A percentile compares a stretch with the other conserved stretches of the same genome.
phyloP scores from a whole-genome alignment of 2,113 vertebrate species.

The Emydocephalus ijimae region DNA sequence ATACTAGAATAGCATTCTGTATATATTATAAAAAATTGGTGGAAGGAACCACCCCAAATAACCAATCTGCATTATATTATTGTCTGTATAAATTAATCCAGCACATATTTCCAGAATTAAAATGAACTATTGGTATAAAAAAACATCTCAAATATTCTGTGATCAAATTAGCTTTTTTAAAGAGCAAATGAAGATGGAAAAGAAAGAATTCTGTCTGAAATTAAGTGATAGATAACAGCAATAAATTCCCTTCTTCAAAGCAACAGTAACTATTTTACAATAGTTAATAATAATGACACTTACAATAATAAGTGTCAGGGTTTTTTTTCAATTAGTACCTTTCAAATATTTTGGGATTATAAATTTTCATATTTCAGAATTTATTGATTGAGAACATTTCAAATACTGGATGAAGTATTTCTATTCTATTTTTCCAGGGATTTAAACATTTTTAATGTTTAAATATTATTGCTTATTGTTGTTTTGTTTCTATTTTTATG shows the following conservation, averaged over 20 bases:
- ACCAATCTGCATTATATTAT: background rate
- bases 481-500: background rate
- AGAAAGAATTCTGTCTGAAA: background rate
- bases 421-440: background rate
- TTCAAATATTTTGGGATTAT: background rate
- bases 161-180: background rate
- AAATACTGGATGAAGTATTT: background rate
- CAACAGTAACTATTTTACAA: background rate
- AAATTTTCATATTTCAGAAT: background rate
- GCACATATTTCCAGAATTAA: background rate
- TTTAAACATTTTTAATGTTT: background rate
- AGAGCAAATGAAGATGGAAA: background rate
- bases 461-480: background rate
- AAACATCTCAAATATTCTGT: background rate
- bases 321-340: background rate
- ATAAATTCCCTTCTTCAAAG: background rate
- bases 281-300: too few species aligned
- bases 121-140: background rate
- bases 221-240: background rate
- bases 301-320: background rate
- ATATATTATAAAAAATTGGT: background rate
- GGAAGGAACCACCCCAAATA: background rate
- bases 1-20: background rate
- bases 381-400: background rate
- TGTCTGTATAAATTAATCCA: background rate